Base-by-base conservation (phyloP, 2,797 vertebrate genomes). In the Anisognathus igniventris region DNA sequence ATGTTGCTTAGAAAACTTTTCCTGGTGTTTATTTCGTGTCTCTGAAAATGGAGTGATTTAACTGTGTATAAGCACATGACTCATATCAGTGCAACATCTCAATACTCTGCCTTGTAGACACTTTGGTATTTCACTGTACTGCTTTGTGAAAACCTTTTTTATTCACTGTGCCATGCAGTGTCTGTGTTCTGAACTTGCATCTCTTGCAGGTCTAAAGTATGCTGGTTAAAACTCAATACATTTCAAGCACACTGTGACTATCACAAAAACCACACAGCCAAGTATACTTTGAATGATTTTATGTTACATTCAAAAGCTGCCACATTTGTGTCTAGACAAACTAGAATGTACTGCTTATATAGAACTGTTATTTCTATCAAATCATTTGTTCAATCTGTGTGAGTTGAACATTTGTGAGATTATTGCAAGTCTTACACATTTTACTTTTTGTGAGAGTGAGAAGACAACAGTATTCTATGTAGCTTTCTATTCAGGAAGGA, bases 401-500 rank as follows among this genome's bases (percentile, higher is more conserved):
- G 53, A 93, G 60, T 87, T 94, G 91, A 92, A 94, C 48, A 70
- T 72, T 58, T 76, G 31, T 79, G 87, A 93, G 79, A 88, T 91
- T 68, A 83, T 31, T 56, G 44, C 45, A 93, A 93, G 73, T 91
- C 90, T 92, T 86, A 71, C 1, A 48, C 47, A 9, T 83, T 93
- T 95, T 92, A 92, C 92, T 95, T 96, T 92, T 92, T 83, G 84
- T 94, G 91, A 95, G 86, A 92, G 86, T 95, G 70, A 86, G 89
- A 78, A 86, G 90, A 85, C 65, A 65, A 78, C n/a, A 47, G 47
- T 92, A 79, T 76, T 93, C 70, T 67, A 37, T 70, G 79, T 94
- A 90, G 91, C 92, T 93, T 97, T 96, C 95, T 94, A 87, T 95
- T 96, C 70, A 94, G 93, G 79, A 96, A 95, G 74, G 58, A 85